These are phyloP conservation scores for Mesoclemmys tuberculata DNA, from an alignment of 2,113 vertebrate species.

Conservation along the genomic window DNA sequence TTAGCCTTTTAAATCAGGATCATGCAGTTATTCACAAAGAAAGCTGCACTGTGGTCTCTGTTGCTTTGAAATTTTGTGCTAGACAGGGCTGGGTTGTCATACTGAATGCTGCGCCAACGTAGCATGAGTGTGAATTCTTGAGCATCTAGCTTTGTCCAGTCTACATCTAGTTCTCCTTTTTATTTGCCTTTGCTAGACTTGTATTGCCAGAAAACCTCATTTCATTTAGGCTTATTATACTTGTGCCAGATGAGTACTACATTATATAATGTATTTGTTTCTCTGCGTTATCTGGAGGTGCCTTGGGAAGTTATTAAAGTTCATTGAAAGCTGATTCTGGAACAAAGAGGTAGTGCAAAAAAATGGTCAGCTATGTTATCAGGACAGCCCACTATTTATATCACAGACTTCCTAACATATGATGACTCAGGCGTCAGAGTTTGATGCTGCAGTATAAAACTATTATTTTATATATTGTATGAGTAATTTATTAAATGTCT, in stretches of 20 bases:
- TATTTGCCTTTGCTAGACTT: conserved; percentile 54
- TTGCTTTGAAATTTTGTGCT: background rate
- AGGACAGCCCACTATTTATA: conserved; percentile 73
- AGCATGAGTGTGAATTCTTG: rapidly evolving
- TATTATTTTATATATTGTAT: conserved; percentile 80
- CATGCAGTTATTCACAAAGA: conserved; percentile 28
- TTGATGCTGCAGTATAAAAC: conserved; percentile 81
- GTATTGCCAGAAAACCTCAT: conserved; percentile 72
- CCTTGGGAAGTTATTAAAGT: conserved; percentile 80
- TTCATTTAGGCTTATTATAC: conserved; percentile 72
- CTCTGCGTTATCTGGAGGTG: conserved; percentile 89
- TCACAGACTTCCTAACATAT: conserved; percentile 66
- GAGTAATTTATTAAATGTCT: conserved; percentile 85
- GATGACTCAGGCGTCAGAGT: conserved; percentile 81
- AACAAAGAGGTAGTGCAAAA: conserved; percentile 77
- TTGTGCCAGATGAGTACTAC: conserved; percentile 77
- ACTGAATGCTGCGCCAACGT: background rate
- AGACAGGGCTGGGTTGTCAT: background rate
- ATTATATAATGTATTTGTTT: conserved; percentile 76
- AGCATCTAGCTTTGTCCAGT: conserved; percentile 32
- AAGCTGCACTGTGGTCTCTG: background rate
- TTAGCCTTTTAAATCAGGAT: background rate
- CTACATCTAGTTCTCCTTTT: conserved; percentile 67
- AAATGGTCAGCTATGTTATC: conserved; percentile 58
- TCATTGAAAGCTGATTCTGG: conserved; percentile 84